phyloP scores from a whole-genome alignment of 2,113 vertebrate genomes.

The Sigmodon hispidus region DNA sequence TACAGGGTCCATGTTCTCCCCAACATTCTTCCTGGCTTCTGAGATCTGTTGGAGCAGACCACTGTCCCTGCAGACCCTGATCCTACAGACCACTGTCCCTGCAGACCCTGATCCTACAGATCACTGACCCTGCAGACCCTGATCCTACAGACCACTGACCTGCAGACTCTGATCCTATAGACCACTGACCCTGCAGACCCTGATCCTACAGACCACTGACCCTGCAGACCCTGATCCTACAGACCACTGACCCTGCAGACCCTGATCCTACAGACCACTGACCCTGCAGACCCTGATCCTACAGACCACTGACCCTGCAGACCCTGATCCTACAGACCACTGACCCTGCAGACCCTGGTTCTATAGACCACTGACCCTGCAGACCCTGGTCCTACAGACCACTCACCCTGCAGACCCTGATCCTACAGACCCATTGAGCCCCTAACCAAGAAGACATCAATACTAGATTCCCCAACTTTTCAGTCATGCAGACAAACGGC shows the following conservation, averaged over 20 bases:
- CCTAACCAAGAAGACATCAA: background rate
- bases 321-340: background rate
- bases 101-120: background rate
- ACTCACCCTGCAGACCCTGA: background rate
- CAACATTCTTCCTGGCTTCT: accelerated
- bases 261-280: background rate
- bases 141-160: background rate
- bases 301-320: background rate
- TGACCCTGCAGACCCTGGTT: background rate
- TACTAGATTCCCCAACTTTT: background rate
- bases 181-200: background rate
- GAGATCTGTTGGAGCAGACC: background rate
- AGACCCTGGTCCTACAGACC: background rate
- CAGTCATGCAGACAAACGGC: background rate
- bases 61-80: too few species aligned
- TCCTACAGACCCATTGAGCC: background rate
- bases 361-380: background rate
- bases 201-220: background rate
- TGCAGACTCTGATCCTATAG: background rate
- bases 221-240: too few species aligned
- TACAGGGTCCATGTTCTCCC: background rate
- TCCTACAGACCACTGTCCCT: too few species aligned
- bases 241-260: background rate
- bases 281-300: background rate
- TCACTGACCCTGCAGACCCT: background rate